These are phyloP conservation scores for Hepsetus odoe DNA, from an alignment of 2,113 vertebrate species.

Conservation along the genomic window DNA sequence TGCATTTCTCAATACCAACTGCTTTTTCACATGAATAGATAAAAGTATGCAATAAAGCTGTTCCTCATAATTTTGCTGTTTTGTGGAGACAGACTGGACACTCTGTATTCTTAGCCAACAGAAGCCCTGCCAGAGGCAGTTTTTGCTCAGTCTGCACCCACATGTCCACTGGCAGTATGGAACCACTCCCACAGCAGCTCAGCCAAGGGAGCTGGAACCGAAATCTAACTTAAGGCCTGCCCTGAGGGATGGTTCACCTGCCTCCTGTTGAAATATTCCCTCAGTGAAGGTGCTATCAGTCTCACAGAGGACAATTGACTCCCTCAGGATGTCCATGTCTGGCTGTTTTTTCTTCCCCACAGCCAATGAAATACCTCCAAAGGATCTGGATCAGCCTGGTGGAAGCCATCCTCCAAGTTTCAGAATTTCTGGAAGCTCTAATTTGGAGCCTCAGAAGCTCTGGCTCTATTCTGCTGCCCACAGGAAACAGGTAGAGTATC, in stretches of 20 bases:
- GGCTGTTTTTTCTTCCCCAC: not conserved
- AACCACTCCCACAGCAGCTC: not conserved
- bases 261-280: not conserved
- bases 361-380: not conserved
- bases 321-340: not conserved
- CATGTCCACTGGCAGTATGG: not conserved
- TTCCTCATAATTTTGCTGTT: too few relatives aligned
- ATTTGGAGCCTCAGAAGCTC: too few relatives aligned
- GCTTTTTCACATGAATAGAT: too few relatives aligned
- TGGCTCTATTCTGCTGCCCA: too few relatives aligned
- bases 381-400: not conserved
- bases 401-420: not conserved
- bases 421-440: not conserved
- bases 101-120: not conserved
- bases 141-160: too few relatives aligned
- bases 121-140: not conserved
- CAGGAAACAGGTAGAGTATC: not conserved
- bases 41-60: too few relatives aligned
- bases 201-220: not conserved
- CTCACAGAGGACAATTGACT: too few relatives aligned
- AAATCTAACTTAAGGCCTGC: not conserved
- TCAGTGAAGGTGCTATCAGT: not conserved
- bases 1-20: too few relatives aligned
- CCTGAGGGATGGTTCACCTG: not conserved
- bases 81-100: not conserved